Evolutionary conservation across 2,797 vertebrate species (phyloP), one percentile per base, ranked within the genome.

Genomic region (Rhinoraja longicauda): DNA sequence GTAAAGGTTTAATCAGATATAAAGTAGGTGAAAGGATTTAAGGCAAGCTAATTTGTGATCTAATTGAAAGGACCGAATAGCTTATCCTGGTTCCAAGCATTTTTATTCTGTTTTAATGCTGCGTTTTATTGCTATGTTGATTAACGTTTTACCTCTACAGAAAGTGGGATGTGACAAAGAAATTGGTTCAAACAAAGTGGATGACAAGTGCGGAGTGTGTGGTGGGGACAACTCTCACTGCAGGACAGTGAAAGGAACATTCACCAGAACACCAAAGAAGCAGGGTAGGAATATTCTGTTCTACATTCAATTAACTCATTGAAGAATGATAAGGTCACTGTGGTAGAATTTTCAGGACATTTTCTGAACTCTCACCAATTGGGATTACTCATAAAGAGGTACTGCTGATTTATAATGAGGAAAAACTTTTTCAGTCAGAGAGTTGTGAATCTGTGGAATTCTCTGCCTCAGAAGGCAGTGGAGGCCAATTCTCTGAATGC

Each of bases 161-260:
- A 99, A 98, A 97, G 98, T 98, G 81, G 99, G 99, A 94, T 99
- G 99, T 79, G 98, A 99, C 96, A 97, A 97, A 95, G 98, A 99
- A 93, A 99, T 99, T 0, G 98, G 98, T 93, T 99, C 99, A 1
- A 97, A 93, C 94, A 99, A 99, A 95, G 95, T 96, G 0, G 98
- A 99, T 93, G 99, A 99, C 95, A 98, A 98, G 94, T 99, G 99
- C 1, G 99, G 99, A 0, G 98, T 99, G 19, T 99, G 99, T 1
- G 98, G 98, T 0, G 98, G 98, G 17, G 98, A 99, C 93, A 98
- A 99, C 93, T 99, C 99, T 0, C 99, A 99, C 94, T 99, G 99
- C 94, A 97, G 98, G 93, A 99, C 98, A 0, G 97, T 99, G 62
- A 99, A 99, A 95, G 98, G 98, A 78, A 98, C 97, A 39, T 99